Evolutionary conservation across 2,797 vertebrate species (phyloP), one percentile per base, ranked within the genome.

Genomic region (Ciconia nigra): DNA sequence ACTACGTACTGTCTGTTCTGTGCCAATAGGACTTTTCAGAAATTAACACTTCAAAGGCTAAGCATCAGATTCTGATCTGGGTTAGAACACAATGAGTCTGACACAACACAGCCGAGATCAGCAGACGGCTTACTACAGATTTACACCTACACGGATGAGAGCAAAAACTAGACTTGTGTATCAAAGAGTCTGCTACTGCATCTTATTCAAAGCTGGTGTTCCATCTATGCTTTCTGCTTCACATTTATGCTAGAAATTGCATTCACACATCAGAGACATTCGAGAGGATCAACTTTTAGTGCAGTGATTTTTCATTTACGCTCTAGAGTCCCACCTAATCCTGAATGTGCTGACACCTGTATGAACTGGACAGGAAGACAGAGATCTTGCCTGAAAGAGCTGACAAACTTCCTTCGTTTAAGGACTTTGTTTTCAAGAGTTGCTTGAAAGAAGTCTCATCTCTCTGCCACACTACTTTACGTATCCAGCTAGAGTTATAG

Each of bases 41-140:
- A 94, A 89, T 67, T 86, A 95, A 76, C 79, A 87, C 89, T 95
- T 96, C 78, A 86, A 92, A 84, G 76, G 51, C 84, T 72, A 58
- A 83, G 85, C 42, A 13, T 39, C 69, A 76, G 46, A 65, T 79
- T 86, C 83, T 83, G 65, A 44, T 51, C 58, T 66, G 37, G 10
- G 24, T 71, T 70, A 82, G 88, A 93, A 89, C 51, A 77, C 84
- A 96, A 57, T 9, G 25, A 65, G 58, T 63, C 73, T 81, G 51
- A 59, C 61, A 63, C 18, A 85, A 72, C 59, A 41, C 31, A 44
- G 29, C 3, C 59, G 61, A 87, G 77, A 87, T 62, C 76, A 93
- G 62, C 54, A 91, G 66, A 87, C 28, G 72, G 37, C 41, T 87
- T 81, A 80, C 47, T 83, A 69, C 57, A 81, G 67, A 83, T 74